Evolutionary conservation across 2,113 vertebrate species (phyloP), one percentile per base, ranked within the genome.

Genomic region (Arizona elegans): DNA sequence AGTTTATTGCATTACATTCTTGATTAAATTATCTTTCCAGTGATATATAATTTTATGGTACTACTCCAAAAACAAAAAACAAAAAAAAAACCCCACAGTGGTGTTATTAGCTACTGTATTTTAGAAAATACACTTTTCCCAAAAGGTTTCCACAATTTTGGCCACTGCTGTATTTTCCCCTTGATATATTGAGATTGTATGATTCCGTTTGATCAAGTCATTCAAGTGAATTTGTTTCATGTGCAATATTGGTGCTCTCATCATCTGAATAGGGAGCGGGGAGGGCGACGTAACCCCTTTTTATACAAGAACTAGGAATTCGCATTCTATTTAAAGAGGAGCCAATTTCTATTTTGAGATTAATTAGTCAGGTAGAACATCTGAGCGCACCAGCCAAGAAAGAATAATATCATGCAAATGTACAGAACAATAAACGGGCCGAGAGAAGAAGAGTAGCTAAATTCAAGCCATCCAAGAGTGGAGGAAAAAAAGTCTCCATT

Each of bases 331-430:
- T 93, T 93, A 86, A 58, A 93, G 70, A 90, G 92, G 55, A 62
- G 86, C 75, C 86, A 53, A 86, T 85, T 38, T 90, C 88, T 93
- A 93, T 93, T 93, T 62, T 86, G 70, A 90, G 88, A 90, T 90
- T 86, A 86, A 92, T 90, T 90, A 90, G 92, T 86, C 43, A 93
- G 75, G 88, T 93, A 38, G 59, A 86, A 86, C 56, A 53, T 93
- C 75, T 86, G 75, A 90, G 75, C 88, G 9, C 29, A 33, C 54
- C 43, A 15, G 56, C 62, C 50, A 24, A 70, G 87, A 86, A 90
- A 90, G 10, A 19, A 70, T 50, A 90, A 90, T 62, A 86, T 21
- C 21, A 90, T 86, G 70, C 92, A 86, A 53, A 90, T 86, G 43
- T 53, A 33, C 9, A 33, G 21, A 85, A 89, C 43, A 24, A 86